Percentiles rank a stretch among this genome's conserved stretches.
These are phyloP conservation scores for Volucella bombylans DNA, from an alignment of 2,888 invertebrate genomes.

Conservation along the genomic window DNA sequence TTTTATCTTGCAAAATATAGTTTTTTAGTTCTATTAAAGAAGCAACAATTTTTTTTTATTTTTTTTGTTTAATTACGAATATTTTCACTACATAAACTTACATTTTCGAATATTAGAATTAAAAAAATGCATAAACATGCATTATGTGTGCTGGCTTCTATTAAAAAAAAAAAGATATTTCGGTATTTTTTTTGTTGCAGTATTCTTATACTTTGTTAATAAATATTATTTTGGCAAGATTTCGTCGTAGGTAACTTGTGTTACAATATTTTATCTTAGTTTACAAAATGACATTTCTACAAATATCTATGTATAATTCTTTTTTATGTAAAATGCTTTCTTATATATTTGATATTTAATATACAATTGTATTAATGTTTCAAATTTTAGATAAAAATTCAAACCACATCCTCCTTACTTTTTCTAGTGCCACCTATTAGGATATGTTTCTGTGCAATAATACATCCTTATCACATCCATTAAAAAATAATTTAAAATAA, in stretches of 20 bases:
- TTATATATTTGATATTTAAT: constrained; percentile 37
- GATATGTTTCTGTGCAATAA: constrained; percentile 82
- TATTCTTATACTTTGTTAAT: constrained; percentile 31
- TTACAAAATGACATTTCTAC: constrained; percentile 33
- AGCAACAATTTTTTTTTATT: constrained; percentile 37
- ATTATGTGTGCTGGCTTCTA: constrained; percentile 65
- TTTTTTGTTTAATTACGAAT: constrained; percentile 20
- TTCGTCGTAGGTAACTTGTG: constrained; percentile 44
- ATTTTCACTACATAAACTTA: constrained; percentile 6
- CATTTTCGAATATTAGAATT: constrained; percentile 24
- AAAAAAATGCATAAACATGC: constrained; percentile 47
- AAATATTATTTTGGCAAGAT: constrained; percentile 43
- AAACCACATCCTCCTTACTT: constrained; percentile 78
- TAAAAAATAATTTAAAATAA: constrained; percentile 58
- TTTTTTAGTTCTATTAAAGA: constrained; percentile 37
- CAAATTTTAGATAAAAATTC: constrained; percentile 74
- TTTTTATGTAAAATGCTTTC: constrained; percentile 24
- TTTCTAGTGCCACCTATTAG: constrained; percentile 83
- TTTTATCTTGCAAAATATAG: constrained; percentile 58
- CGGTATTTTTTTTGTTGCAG: constrained; percentile 48
- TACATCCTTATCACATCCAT: constrained; percentile 77
- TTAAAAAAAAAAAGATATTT: constrained; percentile 23
- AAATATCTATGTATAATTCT: constrained; percentile 54
- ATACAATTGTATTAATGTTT: constrained; percentile 60
- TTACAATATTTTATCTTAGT: constrained; percentile 36